These are phyloP conservation scores for Coreoperca whiteheadi DNA, from an alignment of 2,113 vertebrate species.

Conservation along the genomic window DNA sequence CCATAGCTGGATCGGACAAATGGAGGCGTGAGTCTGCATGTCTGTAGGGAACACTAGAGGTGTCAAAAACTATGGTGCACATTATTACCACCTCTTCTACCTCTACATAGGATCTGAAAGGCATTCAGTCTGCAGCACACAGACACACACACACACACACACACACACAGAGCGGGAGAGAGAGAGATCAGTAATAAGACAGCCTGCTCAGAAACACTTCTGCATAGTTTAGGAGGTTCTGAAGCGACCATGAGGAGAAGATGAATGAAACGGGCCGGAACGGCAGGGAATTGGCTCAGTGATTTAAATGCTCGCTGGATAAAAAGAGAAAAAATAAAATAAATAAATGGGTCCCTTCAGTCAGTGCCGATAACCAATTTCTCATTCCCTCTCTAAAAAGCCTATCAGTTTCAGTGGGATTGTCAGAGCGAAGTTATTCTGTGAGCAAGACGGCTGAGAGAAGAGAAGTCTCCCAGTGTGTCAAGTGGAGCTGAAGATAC, in stretches of 20 bases:
- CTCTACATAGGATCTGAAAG: slow-evolving; percentile 13
- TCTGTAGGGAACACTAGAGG: slow-evolving; percentile 40
- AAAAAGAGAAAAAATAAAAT: slow-evolving; percentile 30
- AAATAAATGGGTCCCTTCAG: slow-evolving; percentile 62
- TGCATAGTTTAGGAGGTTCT: slow-evolving; percentile 38
- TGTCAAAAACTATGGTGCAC: slow-evolving; percentile 49
- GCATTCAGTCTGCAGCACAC: background rate
- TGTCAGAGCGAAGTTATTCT: slow-evolving; percentile 38
- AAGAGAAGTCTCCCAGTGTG: background rate
- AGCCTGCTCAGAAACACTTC: slow-evolving; percentile 31
- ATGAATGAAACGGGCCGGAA: slow-evolving; percentile 55
- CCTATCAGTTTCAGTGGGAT: slow-evolving; percentile 58
- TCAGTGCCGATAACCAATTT: slow-evolving; percentile 45
- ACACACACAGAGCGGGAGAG: slow-evolving; percentile 9
- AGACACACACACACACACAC: slow-evolving; percentile 10
- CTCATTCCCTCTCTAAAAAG: slow-evolving; percentile 36
- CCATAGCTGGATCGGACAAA: slow-evolving; percentile 32
- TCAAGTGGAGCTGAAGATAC: background rate
- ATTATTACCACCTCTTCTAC: slow-evolving; percentile 59
- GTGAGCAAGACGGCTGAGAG: background rate
- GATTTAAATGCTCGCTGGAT: slow-evolving; percentile 52
- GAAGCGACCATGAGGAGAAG: slow-evolving; percentile 49
- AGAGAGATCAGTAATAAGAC: slow-evolving; percentile 26
- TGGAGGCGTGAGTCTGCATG: slow-evolving; percentile 10
- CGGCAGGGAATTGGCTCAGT: slow-evolving; percentile 55